Percentiles rank a stretch among this genome's conserved stretches.
These are phyloP conservation scores for Lordiphosa fenestrarum DNA, from an alignment of 2,888 invertebrate species.

Conservation along the genomic window DNA sequence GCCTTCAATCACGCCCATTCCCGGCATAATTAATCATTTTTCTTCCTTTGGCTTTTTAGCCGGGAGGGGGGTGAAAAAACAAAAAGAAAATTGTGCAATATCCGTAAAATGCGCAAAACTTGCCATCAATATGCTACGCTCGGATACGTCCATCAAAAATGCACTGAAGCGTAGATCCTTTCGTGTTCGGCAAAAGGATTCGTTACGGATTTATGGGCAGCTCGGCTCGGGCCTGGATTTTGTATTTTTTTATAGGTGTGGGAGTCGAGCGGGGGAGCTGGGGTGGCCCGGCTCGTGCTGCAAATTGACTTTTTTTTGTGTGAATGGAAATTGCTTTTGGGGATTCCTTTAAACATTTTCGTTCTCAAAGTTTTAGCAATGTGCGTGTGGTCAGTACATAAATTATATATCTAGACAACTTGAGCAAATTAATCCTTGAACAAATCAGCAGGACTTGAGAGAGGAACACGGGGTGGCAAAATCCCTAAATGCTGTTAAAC, in stretches of 20 bases:
- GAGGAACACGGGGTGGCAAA: slow-evolving; percentile 63
- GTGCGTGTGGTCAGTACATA: slow-evolving; percentile 46
- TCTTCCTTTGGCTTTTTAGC: slow-evolving; percentile 19
- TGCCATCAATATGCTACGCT: slow-evolving; percentile 76
- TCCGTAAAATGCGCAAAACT: slow-evolving; percentile 75
- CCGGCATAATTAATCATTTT: slow-evolving; percentile 68
- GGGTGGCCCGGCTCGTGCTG: slow-evolving; percentile 37
- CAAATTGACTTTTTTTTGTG: slow-evolving; percentile 34
- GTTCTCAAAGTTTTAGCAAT: slow-evolving; percentile 13
- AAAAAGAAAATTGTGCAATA: slow-evolving; percentile 67
- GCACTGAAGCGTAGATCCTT: slow-evolving; percentile 73
- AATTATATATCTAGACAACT: slow-evolving; percentile 27
- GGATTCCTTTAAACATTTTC: slow-evolving; percentile 22
- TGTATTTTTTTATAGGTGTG: slow-evolving; percentile 11
- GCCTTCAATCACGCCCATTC: slow-evolving; percentile 56
- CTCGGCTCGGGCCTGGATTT: slow-evolving; percentile 29
- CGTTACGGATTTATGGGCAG: slow-evolving; percentile 73
- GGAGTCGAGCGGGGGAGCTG: slow-evolving; percentile 3
- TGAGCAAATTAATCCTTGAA: slow-evolving; percentile 54
- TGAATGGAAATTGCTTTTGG: slow-evolving; percentile 39
- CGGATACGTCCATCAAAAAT: slow-evolving; percentile 75
- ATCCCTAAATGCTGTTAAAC: slow-evolving; percentile 75
- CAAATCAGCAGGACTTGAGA: slow-evolving; percentile 51
- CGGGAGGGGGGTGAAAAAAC: background rate
- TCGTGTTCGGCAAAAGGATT: slow-evolving; percentile 66